Evolutionary conservation across 1,140 invertebrate species (phyloP).

Genomic region (Alviniconcha marisindica): DNA sequence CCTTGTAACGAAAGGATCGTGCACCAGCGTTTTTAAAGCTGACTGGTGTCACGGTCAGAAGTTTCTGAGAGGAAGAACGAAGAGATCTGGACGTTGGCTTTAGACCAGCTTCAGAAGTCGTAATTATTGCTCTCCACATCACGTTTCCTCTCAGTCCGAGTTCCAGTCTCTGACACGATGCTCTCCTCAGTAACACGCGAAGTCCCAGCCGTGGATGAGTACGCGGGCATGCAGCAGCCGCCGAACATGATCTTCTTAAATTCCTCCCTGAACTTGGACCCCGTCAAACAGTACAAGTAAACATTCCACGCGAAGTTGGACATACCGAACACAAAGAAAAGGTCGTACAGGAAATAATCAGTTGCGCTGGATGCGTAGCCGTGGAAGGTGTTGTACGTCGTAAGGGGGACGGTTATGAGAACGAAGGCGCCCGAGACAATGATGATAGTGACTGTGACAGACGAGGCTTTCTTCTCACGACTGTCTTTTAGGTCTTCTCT

Average conservation of each 20-base stretch:
- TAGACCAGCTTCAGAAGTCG: too few species aligned
- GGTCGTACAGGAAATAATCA: background rate
- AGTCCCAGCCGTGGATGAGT: background rate
- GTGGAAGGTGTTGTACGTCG: background rate
- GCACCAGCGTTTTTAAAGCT: too few species aligned
- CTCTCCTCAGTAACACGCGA: background rate
- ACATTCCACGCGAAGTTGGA: background rate
- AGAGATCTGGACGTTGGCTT: too few species aligned
- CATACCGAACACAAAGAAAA: background rate
- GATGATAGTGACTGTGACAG: slow-evolving; percentile 49
- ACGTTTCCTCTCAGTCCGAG: too few species aligned
- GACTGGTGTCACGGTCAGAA: too few species aligned
- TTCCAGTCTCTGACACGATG: too few species aligned
- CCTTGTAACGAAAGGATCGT: too few species aligned
- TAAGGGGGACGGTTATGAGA: slow-evolving; percentile 45
- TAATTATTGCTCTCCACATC: too few species aligned
- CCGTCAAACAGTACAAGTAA: slow-evolving; percentile 29
- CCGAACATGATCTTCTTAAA: slow-evolving; percentile 6
- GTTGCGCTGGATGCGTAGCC: too few species aligned
- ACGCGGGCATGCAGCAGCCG: too few species aligned
- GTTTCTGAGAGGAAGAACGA: too few species aligned
- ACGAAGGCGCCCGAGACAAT: slow-evolving; percentile 50
- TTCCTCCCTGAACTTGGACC: slow-evolving; percentile 24
- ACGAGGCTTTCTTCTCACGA: slow-evolving; percentile 28
- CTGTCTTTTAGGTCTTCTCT: background rate